Conservation (phyloP, 1,140 invertebrate species). For the Aricia agestis region DNA sequence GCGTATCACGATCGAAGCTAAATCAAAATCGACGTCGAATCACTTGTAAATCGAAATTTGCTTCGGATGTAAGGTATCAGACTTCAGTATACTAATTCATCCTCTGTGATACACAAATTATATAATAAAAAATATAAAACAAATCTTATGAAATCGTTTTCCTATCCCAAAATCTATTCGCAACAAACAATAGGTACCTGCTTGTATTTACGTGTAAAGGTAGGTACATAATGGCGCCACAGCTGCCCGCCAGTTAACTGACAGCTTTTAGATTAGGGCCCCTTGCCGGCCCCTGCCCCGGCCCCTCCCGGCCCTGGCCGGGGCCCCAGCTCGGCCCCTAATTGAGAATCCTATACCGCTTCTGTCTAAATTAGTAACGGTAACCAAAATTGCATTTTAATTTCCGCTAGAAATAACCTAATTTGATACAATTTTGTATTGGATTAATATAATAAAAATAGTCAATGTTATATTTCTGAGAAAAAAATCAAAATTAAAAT, state of each 20-base stretch:
- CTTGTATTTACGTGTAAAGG: slow-evolving; percentile 29
- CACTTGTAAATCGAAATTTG: too few species aligned
- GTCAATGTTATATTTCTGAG: too few species aligned
- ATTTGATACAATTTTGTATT: too few species aligned
- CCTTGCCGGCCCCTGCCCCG: slow-evolving; percentile 34
- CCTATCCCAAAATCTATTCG: neutral
- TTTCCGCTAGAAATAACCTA: slow-evolving; percentile 54
- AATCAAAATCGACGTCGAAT: too few species aligned
- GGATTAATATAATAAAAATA: too few species aligned
- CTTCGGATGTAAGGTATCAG: too few species aligned
- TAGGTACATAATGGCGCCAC: slow-evolving; percentile 43
- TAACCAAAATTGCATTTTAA: slow-evolving; percentile 73
- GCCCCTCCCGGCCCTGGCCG: slow-evolving; percentile 54
- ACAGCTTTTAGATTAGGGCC: slow-evolving; percentile 70
- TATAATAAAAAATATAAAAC: too few species aligned
- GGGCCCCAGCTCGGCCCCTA: slow-evolving; percentile 46
- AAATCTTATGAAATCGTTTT: too few species aligned
- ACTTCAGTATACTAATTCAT: too few species aligned
- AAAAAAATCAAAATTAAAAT: too few species aligned
- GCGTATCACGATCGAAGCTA: too few species aligned
- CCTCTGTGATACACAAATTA: too few species aligned
- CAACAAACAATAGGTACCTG: slow-evolving; percentile 25
- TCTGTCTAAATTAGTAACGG: slow-evolving; percentile 70
- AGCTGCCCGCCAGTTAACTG: slow-evolving; percentile 57
- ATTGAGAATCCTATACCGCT: slow-evolving; percentile 51